Evolutionary conservation across 2,888 invertebrate genomes (phyloP), one percentile per base, ranked within the genome.

Genomic region (Coecobrya sp.): DNA sequence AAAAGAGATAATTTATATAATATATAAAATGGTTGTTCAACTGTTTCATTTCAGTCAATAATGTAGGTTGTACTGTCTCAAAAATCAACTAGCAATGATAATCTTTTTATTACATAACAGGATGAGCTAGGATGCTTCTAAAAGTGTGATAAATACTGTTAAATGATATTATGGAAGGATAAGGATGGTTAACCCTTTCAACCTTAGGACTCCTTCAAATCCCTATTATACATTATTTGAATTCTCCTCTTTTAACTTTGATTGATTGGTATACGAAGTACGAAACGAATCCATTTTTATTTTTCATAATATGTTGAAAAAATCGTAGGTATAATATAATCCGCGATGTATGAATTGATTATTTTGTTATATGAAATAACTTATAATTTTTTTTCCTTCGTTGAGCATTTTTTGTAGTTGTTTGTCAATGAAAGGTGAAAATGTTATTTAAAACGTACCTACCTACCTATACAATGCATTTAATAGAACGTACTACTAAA

Each of bases 111-210:
- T 25, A 62, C 3, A 22, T 22, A 42, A 16, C n/a, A 42, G 27
- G 4, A 73, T 45, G 73, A 42, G 45, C 73, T 73, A 73, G 73
- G 19, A 42, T 73, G 73, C 73, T 73, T 73, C 73, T 73, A 22
- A 45, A 45, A 73, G 73, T 73, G 73, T 73, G 73, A 73, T 73
- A 73, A n/a, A 73, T 42, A 73, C 30, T 19, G 10, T 49, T 13
- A 59, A 59, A 59, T 19, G 19, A 19, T 59, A 59, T 59, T 59
- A 11, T 59, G 52, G 11, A 52, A 52, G 52, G 11, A 52, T 52
- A 16, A 62, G 19, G 36, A 36, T 36, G 3, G 36, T 36, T 36
- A 36, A 36, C 36, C 36, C 36, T 36, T 36, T 36, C 36, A 36
- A 36, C 36, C 36, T 36, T 2, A 36, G 3, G 36, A 36, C 7